phyloP scores from a whole-genome alignment of 1,140 invertebrate genomes.

The Ganaspis sp. region DNA sequence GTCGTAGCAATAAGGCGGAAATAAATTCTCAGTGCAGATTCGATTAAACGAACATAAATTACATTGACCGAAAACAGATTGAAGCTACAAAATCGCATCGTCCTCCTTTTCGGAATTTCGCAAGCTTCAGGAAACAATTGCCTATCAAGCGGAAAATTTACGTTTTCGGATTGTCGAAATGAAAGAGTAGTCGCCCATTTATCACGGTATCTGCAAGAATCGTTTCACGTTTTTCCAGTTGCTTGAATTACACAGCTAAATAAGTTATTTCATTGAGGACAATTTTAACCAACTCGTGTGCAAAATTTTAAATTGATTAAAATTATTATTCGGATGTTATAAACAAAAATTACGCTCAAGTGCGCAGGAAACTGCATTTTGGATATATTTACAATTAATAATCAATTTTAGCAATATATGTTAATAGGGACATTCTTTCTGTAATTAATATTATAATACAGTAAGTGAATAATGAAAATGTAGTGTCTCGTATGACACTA shows the following conservation, averaged over 20 bases:
- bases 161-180: constrained; percentile 11
- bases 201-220: not conserved
- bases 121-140: constrained; percentile 25
- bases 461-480: too few species aligned
- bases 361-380: too few species aligned
- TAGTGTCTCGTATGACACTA: too few species aligned
- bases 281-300: not conserved
- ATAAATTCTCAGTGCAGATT: constrained; percentile 18
- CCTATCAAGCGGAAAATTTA: constrained; percentile 22
- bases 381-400: too few species aligned
- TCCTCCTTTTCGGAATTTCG: constrained; percentile 13
- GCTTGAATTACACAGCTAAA: not conserved
- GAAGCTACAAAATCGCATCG: not conserved
- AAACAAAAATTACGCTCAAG: too few species aligned
- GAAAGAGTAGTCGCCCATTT: constrained; percentile 8
- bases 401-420: too few species aligned
- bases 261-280: not conserved
- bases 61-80: constrained; percentile 17
- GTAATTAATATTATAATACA: too few species aligned
- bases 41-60: constrained; percentile 29
- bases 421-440: too few species aligned
- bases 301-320: not conserved
- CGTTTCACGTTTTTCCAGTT: constrained; percentile 12
- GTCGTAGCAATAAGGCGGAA: constrained; percentile 28
- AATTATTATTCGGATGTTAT: too few species aligned